These are phyloP conservation scores for Variabilichromis moorii DNA, from an alignment of 2,113 vertebrate genomes.

Conservation along the genomic window DNA sequence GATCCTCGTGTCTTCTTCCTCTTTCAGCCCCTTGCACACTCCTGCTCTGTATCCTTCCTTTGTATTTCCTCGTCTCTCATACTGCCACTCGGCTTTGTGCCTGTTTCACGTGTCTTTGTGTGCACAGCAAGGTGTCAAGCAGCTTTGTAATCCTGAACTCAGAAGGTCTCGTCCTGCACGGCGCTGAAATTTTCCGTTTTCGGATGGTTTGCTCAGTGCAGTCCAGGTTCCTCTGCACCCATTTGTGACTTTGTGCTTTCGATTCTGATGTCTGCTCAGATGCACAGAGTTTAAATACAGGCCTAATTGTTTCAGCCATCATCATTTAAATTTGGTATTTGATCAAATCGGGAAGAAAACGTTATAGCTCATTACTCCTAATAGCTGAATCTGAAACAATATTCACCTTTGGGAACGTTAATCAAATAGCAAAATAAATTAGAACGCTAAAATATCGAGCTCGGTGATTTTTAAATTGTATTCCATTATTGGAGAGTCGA, in stretches of 20 bases:
- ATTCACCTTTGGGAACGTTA: slow-evolving; percentile 2
- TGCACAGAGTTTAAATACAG: background rate
- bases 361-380: background rate
- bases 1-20: background rate
- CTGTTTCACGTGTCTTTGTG: background rate
- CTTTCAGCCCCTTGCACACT: background rate
- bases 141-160: background rate
- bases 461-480: slow-evolving; percentile 21
- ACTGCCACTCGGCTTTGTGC: background rate
- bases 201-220: background rate
- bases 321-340: background rate
- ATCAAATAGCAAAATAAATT: slow-evolving; percentile 18
- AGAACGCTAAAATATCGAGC: background rate
- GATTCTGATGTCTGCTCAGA: background rate
- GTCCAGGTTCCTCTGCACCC: background rate
- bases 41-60: background rate
- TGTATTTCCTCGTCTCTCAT: background rate
- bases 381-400: background rate
- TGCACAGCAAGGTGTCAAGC: background rate
- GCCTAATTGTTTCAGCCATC: background rate
- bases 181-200: background rate
- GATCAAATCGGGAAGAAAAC: background rate
- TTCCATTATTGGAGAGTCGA: slow-evolving; percentile 22
- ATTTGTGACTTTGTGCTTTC: background rate
- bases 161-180: background rate